Conservation (phyloP, 2,113 vertebrate species). For the Podiceps cristatus region DNA sequence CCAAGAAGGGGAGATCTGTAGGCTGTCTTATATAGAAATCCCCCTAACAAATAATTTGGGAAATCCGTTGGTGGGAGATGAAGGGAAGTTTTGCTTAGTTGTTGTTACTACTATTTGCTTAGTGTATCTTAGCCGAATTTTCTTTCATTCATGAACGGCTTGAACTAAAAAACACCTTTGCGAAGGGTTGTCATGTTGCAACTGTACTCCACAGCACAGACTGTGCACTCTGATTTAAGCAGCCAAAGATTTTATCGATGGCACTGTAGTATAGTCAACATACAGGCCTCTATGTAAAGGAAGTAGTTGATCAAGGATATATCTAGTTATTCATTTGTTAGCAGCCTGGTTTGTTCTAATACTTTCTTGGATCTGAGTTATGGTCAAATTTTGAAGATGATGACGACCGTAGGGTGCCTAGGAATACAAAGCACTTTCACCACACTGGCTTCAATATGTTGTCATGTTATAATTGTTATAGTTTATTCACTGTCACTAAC, state of each 20-base stretch:
- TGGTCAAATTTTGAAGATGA: slow-evolving; percentile 10
- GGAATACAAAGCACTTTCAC: slow-evolving; percentile 51
- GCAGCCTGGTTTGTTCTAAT: background rate
- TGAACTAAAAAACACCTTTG: background rate
- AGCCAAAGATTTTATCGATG: background rate
- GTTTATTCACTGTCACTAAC: slow-evolving; percentile 49
- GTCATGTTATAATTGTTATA: background rate
- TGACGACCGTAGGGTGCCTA: background rate
- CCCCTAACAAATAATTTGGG: background rate
- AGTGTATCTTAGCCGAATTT: background rate
- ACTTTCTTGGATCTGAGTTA: slow-evolving; percentile 19
- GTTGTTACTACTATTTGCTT: background rate
- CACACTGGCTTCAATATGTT: slow-evolving; percentile 7
- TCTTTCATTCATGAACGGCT: background rate
- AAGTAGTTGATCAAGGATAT: slow-evolving; percentile 22
- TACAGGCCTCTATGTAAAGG: background rate
- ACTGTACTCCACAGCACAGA: background rate
- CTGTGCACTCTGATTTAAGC: background rate
- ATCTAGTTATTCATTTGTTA: slow-evolving; percentile 22
- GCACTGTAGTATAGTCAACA: background rate
- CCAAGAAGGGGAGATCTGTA: background rate
- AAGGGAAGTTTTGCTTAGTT: background rate
- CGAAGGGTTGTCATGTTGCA: background rate
- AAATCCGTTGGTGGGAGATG: background rate
- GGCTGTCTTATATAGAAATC: background rate